Evolutionary conservation across 2,113 vertebrate species (phyloP), one percentile per base, ranked within the genome.

Genomic region (Oncorhynchus clarkii): DNA sequence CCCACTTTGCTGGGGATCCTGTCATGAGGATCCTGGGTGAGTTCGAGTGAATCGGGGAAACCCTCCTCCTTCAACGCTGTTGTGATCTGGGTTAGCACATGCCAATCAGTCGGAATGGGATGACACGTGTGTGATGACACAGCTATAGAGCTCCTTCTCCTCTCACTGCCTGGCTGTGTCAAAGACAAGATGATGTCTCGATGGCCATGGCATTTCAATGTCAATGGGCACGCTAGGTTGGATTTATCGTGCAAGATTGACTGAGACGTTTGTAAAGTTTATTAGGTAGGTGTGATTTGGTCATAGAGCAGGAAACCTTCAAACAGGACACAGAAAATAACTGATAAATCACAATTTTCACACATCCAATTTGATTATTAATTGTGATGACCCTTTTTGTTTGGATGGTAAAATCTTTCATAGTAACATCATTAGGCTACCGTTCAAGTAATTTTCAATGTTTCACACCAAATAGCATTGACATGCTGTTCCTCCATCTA

Each of bases 161-260:
- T 76, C 74, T 78, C 67, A 74, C 85, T 81, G 88, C 84, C 86
- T 80, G 72, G 86, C 87, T 87, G 29, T 87, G 81, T 91, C 86
- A 86, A 85, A 87, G 57, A 26, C 86, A 78, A 24, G 85, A 78
- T 82, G 87, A 90, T 84, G 84, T 86, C 81, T 78, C 89, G 85
- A 79, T 84, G 86, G 84, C 90, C 88, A 90, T 88, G 90, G 89
- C 90, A 77, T 89, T 90, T 90, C 80, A 87, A 88, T 90, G 89
- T 89, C 91, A 91, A 84, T 80, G 86, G 88, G 87, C 91, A 88
- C 75, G 39, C 39, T 11, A 45, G 9, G 9, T 45, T 45, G 39
- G 83, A 89, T 89, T 83, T 77, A 80, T 29, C 6, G 75, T 77
- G 68, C 51, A 71, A 24, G 87, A 91, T 86, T 90, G 85, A 91